These are phyloP conservation scores for Lagocephalus sceleratus DNA, from an alignment of 2,797 vertebrate genomes.

Conservation along the genomic window DNA sequence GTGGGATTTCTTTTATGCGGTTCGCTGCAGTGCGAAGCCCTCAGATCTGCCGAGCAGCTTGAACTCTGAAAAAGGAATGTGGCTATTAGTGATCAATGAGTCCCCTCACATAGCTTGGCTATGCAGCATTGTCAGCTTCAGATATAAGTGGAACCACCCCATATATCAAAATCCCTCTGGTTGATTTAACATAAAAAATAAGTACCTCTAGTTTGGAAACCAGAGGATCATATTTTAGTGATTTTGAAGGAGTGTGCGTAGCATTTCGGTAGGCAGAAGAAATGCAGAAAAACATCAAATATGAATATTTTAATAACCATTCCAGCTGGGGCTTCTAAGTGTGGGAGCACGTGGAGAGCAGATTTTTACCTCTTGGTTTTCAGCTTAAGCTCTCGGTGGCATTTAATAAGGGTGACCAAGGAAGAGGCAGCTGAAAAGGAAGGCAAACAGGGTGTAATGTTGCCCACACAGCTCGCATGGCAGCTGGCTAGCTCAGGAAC, in stretches of 20 bases:
- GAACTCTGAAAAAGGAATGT: slow-evolving; percentile 24
- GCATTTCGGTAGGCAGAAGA: too few species aligned
- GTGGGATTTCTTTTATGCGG: slow-evolving; percentile 14
- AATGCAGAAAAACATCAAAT: too few species aligned
- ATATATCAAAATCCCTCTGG: too few species aligned
- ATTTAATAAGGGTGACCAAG: slow-evolving; percentile 52
- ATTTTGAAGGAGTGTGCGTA: too few species aligned
- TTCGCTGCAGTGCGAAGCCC: slow-evolving; percentile 13
- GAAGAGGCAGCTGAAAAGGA: slow-evolving; percentile 42
- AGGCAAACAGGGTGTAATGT: slow-evolving; percentile 34
- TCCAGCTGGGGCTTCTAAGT: neutral
- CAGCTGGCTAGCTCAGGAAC: slow-evolving; percentile 62
- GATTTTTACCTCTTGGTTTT: slow-evolving; percentile 20
- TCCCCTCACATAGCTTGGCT: too few species aligned
- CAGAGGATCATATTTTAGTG: too few species aligned
- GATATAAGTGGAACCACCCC: too few species aligned
- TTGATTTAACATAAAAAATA: too few species aligned
- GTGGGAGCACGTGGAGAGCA: slow-evolving; percentile 1
- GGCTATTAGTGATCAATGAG: neutral
- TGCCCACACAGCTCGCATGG: slow-evolving; percentile 56
- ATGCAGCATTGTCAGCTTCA: too few species aligned
- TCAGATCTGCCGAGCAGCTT: slow-evolving; percentile 23
- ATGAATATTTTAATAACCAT: neutral
- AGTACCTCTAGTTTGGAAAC: too few species aligned
- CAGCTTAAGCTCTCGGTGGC: slow-evolving; percentile 25